Percentiles rank a stretch among this genome's conserved stretches.
Conservation (phyloP, 2,113 vertebrate species). For the Melospiza georgiana region DNA sequence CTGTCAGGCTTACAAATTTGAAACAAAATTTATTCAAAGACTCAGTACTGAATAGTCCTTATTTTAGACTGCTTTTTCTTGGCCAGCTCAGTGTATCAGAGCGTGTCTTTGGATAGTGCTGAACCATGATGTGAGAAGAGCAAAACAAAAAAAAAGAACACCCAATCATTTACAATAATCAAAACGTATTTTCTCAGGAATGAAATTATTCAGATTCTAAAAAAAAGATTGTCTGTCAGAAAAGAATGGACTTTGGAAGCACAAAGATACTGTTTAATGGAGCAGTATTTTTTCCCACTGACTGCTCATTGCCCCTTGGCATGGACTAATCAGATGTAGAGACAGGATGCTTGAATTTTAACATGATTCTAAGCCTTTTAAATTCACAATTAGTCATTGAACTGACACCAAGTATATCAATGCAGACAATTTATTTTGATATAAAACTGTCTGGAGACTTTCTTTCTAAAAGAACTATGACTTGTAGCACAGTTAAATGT, state of each 20-base stretch:
- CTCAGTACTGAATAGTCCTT: background rate
- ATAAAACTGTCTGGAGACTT: background rate
- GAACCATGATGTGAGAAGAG: background rate
- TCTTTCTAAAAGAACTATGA: background rate
- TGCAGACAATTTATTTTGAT: slow-evolving; percentile 19
- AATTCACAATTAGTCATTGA: slow-evolving; percentile 44
- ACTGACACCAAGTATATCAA: background rate
- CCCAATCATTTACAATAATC: background rate
- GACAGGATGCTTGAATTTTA: slow-evolving; percentile 33
- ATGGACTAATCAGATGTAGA: slow-evolving; percentile 19
- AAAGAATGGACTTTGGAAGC: background rate
- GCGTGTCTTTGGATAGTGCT: background rate
- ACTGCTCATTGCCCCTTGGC: background rate
- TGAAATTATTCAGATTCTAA: background rate
- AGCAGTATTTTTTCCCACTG: slow-evolving; percentile 21
- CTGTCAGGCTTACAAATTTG: background rate
- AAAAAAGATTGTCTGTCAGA: background rate
- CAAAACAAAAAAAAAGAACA: background rate
- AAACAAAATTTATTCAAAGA: background rate
- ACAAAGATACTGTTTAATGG: background rate
- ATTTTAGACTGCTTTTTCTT: background rate
- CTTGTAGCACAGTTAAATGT: background rate
- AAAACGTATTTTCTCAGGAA: background rate
- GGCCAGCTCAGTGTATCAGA: background rate
- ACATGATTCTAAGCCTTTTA: slow-evolving; percentile 14